Percentiles rank a stretch among this genome's conserved stretches.
phyloP scores from a whole-genome alignment of 2,113 vertebrate species.

The Carettochelys insculpta region DNA sequence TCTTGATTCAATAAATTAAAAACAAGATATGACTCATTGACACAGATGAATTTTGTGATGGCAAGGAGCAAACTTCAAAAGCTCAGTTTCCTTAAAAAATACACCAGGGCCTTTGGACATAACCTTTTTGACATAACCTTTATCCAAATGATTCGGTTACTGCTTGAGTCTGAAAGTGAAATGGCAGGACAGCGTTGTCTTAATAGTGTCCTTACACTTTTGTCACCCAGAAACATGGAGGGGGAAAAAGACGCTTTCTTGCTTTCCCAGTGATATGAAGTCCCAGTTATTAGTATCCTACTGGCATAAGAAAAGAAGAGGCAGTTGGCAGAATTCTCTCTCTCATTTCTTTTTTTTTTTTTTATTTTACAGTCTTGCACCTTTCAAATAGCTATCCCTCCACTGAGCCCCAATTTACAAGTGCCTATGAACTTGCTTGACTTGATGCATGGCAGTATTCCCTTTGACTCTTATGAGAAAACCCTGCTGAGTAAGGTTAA shows the following conservation, averaged over 20 bases:
- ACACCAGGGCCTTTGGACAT: background rate
- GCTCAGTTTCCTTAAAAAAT: constrained; percentile 55
- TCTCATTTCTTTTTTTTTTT: too few relatives aligned
- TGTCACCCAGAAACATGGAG: too few relatives aligned
- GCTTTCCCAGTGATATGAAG: background rate
- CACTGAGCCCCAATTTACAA: background rate
- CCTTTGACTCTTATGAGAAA: constrained; percentile 14
- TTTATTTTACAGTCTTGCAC: background rate
- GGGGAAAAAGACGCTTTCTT: background rate
- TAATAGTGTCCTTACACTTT: fast-evolving
- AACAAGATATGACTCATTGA: constrained; percentile 51
- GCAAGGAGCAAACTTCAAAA: constrained; percentile 57
- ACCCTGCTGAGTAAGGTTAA: background rate
- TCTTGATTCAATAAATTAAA: constrained; percentile 49
- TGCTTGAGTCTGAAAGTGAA: background rate
- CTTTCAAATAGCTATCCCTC: background rate
- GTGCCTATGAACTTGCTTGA: background rate
- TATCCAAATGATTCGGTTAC: background rate
- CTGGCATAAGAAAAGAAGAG: background rate
- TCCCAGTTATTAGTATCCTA: background rate
- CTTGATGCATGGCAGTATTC: background rate
- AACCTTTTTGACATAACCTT: too few relatives aligned
- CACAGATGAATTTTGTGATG: constrained; percentile 58
- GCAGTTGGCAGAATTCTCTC: background rate
- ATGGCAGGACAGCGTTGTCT: background rate